A percentile compares a stretch with the other conserved stretches of the same genome.
phyloP scores from a whole-genome alignment of 2,113 vertebrate genomes.

The Hiodon alosoides region DNA sequence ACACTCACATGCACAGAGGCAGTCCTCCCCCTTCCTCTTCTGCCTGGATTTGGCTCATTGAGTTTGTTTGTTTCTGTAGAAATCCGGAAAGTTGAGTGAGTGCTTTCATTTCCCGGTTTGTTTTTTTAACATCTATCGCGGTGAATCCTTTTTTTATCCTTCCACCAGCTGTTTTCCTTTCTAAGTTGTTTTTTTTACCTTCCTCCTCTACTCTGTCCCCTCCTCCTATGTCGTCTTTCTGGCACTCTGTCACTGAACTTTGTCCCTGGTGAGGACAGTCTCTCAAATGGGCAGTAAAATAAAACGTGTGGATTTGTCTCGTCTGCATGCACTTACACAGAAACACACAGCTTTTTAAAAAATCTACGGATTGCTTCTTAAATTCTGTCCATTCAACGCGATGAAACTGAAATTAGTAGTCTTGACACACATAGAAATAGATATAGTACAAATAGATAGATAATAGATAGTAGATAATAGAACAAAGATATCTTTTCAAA shows the following conservation, averaged over 20 bases:
- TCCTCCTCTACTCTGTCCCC: conserved; percentile 50
- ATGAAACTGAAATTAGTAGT: too few relatives aligned
- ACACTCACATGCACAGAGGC: neutral
- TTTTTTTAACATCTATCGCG: conserved; percentile 15
- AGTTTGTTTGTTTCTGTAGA: neutral
- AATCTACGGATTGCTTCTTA: too few relatives aligned
- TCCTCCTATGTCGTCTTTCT: conserved; percentile 42
- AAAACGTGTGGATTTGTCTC: conserved; percentile 28
- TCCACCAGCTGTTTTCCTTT: conserved; percentile 64
- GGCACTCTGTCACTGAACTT: conserved; percentile 55
- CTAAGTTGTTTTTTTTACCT: conserved; percentile 58
- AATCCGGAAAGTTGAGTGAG: neutral
- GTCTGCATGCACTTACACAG: conserved; percentile 15
- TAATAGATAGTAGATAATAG: too few relatives aligned
- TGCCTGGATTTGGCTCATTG: neutral
- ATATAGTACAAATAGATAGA: too few relatives aligned
- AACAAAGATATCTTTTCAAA: too few relatives aligned
- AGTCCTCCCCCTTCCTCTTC: neutral
- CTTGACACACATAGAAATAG: too few relatives aligned
- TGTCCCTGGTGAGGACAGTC: conserved; percentile 59
- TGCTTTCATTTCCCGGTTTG: conserved; percentile 44
- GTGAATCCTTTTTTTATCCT: conserved; percentile 35
- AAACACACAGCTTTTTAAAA: conserved; percentile 1
- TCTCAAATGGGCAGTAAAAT: conserved; percentile 44
- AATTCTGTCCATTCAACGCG: too few relatives aligned